Evolutionary conservation across 2,888 invertebrate genomes (phyloP), one percentile per base, ranked within the genome.

Genomic region (Zhengitettix transpicula): DNA sequence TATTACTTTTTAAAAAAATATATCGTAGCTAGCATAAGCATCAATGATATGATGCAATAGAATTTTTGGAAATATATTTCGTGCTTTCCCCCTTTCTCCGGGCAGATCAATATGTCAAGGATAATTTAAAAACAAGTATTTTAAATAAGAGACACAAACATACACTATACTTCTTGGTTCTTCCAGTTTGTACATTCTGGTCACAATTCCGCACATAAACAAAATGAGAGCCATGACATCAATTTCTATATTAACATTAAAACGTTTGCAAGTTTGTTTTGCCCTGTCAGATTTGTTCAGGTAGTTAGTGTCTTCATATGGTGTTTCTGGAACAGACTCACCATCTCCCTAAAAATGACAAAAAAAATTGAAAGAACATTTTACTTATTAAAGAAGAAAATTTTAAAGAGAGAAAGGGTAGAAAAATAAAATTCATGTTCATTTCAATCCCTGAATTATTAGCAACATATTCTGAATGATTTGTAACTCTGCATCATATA

Each of bases 101-200:
- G n/a, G n/a, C n/a, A n/a, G 28, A 5, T 28, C 28, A 28, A 28
- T 28, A 28, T 5, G 28, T 28, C 2, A 28, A 28, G 7, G 7
- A 10, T 9, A 51, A 51, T n/a, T n/a, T 51, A 51, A 51, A 1
- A 15, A 1, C 16, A 9, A 15, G n/a, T 51, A 15, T 15, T 9
- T 15, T 28, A 54, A 14, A 28, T 10, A n/a, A 54, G 0, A n/a
- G 9, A 1, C 12, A 54, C 62, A 57, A 63, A 83, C 91, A 84
- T 81, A 95, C 94, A 96, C 95, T 69, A 96, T 87, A 75, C 87
- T 84, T 64, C 80, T 80, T 1, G 96, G 96, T 69, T 89, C 83
- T 65, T 88, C 85, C 54, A 96, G 75, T 68, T 83, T 83, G 74
- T 92, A 92, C 69, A 95, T 80, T 66, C 96, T 80, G 40, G 92